These are phyloP conservation scores for Ctenopoma multispine DNA, from an alignment of 2,797 vertebrate genomes.

Conservation along the genomic window DNA sequence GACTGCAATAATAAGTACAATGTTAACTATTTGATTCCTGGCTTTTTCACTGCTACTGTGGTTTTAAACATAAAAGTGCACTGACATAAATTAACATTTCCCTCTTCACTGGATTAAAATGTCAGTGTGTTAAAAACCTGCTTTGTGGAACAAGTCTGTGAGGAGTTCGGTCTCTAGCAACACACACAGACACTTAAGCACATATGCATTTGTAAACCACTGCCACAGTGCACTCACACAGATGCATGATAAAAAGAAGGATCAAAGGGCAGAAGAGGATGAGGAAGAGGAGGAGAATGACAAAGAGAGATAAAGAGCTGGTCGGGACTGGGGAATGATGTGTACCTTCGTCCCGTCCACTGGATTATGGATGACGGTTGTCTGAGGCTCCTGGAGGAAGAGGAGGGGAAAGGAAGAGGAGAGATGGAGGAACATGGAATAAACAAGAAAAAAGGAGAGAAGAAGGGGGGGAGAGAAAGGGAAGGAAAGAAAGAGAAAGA, in stretches of 20 bases:
- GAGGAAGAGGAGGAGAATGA: slow-evolving; percentile 58
- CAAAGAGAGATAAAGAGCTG: slow-evolving; percentile 44
- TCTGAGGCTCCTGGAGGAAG: slow-evolving; percentile 91
- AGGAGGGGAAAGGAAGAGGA: slow-evolving; percentile 74
- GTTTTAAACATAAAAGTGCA: too few species aligned
- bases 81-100: not conserved
- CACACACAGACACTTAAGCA: slow-evolving; percentile 12
- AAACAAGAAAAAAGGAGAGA: slow-evolving; percentile 40
- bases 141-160: not conserved
- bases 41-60: too few species aligned
- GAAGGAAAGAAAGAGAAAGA: slow-evolving; percentile 48
- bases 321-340: slow-evolving; percentile 45
- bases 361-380: slow-evolving; percentile 98
- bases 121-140: not conserved
- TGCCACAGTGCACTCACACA: slow-evolving; percentile 33
- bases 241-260: slow-evolving; percentile 59
- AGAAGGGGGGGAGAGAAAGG: slow-evolving; percentile 12
- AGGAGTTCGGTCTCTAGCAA: slow-evolving; percentile 3
- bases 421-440: slow-evolving; percentile 51
- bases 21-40: too few species aligned
- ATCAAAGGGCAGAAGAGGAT: slow-evolving; percentile 52
- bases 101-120: not conserved
- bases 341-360: slow-evolving; percentile 95
- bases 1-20: too few species aligned
- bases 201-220: slow-evolving; percentile 14